Evolutionary conservation across 2,888 invertebrate species (phyloP).

Genomic region (Clanis bilineata): DNA sequence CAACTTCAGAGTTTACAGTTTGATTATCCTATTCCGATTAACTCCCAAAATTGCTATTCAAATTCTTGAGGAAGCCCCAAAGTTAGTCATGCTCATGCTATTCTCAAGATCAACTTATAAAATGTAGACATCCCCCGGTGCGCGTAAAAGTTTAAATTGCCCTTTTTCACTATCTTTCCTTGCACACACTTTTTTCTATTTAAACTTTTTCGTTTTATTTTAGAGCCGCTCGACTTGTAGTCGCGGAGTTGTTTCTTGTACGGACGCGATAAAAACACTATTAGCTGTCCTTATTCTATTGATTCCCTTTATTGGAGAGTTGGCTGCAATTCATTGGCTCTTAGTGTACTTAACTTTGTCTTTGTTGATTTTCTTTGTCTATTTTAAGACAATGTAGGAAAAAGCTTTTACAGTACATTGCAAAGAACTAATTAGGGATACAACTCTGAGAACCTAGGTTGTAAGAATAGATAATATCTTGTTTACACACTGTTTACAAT

Average conservation of each 20-base stretch:
- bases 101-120: slow-evolving; percentile 69
- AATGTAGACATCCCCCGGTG: slow-evolving; percentile 58
- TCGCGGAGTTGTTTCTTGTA: slow-evolving; percentile 39
- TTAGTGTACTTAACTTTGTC: neutral
- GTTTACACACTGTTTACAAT: too few relatives aligned
- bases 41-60: slow-evolving; percentile 15
- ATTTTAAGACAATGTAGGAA: neutral
- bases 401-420: neutral
- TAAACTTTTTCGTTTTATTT: slow-evolving; percentile 78
- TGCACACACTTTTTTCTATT: slow-evolving; percentile 77
- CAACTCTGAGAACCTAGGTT: too few relatives aligned
- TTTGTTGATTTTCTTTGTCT: neutral
- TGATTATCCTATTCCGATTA: slow-evolving; percentile 10
- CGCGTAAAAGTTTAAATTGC: slow-evolving; percentile 75
- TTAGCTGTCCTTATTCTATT: slow-evolving; percentile 8
- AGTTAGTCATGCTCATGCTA: slow-evolving; percentile 65
- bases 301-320: slow-evolving; percentile 11
- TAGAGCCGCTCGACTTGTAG: slow-evolving; percentile 51
- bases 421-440: neutral
- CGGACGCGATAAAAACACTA: slow-evolving; percentile 37
- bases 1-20: neutral
- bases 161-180: slow-evolving; percentile 74
- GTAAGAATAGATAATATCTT: too few relatives aligned
- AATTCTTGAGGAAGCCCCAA: slow-evolving; percentile 40
- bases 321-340: slow-evolving; percentile 1